phyloP scores from a whole-genome alignment of 2,888 invertebrate species.

The Dusona sp. region DNA sequence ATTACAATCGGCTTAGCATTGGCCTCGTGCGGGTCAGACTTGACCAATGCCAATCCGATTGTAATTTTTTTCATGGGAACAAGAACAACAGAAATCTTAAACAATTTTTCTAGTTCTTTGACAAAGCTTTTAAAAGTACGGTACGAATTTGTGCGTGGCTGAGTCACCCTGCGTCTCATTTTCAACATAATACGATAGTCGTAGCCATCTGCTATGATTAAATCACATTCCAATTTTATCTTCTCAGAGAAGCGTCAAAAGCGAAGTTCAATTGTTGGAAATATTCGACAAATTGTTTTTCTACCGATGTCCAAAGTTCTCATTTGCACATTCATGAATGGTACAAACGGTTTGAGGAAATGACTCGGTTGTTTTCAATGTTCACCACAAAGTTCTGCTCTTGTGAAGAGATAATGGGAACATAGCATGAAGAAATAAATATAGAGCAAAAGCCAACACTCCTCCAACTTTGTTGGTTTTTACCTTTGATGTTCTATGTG shows the following conservation, averaged over 20 bases:
- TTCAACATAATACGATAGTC: neutral
- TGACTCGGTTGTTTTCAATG: conserved; percentile 12
- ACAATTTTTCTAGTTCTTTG: no score
- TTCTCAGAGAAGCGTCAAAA: neutral
- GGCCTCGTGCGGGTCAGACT: no score
- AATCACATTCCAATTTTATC: neutral
- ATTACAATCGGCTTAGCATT: no score
- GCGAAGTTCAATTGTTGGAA: neutral
- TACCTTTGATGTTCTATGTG: conserved; percentile 64
- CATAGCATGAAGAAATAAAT: conserved; percentile 25
- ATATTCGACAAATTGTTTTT: neutral
- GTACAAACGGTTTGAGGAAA: neutral
- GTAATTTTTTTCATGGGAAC: no score
- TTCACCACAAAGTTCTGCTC: conserved; percentile 1
- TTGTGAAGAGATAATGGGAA: conserved; percentile 16
- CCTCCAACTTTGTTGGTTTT: conserved; percentile 50
- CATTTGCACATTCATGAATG: neutral
- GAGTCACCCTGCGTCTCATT: neutral
- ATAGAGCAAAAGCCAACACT: conserved; percentile 27
- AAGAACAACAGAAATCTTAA: no score
- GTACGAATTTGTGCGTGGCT: neutral
- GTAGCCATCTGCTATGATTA: neutral
- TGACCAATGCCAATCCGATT: no score
- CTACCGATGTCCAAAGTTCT: neutral
- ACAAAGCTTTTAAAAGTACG: neutral